Conservation (phyloP, 2,888 invertebrate species). For the Drosophila flavopinicola region DNA sequence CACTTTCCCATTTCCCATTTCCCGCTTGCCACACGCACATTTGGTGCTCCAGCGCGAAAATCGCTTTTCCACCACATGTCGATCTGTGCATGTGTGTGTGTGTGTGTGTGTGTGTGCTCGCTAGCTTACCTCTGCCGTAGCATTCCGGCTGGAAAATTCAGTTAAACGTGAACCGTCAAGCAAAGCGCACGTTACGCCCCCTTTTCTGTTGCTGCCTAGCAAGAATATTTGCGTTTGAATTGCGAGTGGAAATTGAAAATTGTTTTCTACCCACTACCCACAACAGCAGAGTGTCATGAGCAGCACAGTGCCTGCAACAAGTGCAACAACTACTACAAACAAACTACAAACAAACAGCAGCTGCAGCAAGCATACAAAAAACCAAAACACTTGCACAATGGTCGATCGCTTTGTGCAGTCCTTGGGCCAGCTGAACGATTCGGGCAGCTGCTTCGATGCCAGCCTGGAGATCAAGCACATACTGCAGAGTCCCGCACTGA, state of each 20-base stretch:
- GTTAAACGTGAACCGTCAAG: constrained; percentile 61
- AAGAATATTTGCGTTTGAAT: constrained; percentile 60
- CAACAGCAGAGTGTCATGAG: constrained; percentile 53
- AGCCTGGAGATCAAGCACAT: constrained; percentile 84
- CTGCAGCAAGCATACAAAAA: constrained; percentile 5
- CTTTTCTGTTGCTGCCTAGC: constrained; percentile 1
- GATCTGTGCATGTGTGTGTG: not conserved
- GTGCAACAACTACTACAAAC: constrained; percentile 11
- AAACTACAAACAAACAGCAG: constrained; percentile 23
- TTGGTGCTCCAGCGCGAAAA: constrained; percentile 18
- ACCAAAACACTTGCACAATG: constrained; percentile 67
- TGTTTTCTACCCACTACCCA: constrained; percentile 12
- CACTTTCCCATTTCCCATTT: not conserved
- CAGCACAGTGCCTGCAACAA: constrained; percentile 28
- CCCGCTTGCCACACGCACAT: not conserved
- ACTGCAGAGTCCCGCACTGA: constrained; percentile 64
- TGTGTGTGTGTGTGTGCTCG: constrained; percentile 12
- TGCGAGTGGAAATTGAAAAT: constrained; percentile 30
- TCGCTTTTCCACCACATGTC: constrained; percentile 29
- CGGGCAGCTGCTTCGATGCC: constrained; percentile 83
- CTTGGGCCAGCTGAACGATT: constrained; percentile 82
- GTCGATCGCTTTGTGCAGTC: constrained; percentile 83
- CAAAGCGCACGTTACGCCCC: constrained; percentile 44
- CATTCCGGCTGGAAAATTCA: constrained; percentile 58
- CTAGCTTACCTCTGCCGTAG: constrained; percentile 66